A percentile compares a stretch with the other conserved stretches of the same genome.
phyloP scores from a whole-genome alignment of 2,888 invertebrate genomes.

The Melipona beecheii region DNA sequence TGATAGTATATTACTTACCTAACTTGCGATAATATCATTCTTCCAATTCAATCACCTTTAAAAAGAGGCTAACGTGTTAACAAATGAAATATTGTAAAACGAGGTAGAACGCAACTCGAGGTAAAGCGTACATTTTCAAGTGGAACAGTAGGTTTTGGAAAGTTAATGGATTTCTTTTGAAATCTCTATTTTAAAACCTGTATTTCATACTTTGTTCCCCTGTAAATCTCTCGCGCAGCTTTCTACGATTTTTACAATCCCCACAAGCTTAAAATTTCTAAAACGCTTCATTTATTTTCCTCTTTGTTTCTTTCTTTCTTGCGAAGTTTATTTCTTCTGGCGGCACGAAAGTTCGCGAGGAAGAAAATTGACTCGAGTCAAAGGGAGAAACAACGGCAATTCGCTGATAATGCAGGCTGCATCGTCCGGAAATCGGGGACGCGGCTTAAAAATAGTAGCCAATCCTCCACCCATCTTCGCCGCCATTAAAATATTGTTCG shows the following conservation, averaged over 20 bases:
- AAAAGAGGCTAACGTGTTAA: not conserved
- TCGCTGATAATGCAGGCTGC: conserved; percentile 43
- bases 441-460: conserved; percentile 55
- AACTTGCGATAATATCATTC: not conserved
- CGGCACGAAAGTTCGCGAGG: not conserved
- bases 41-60: not conserved
- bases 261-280: not conserved
- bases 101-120: not conserved
- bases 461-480: conserved; percentile 21
- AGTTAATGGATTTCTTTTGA: conserved; percentile 18
- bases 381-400: not conserved
- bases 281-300: not conserved
- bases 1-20: not conserved
- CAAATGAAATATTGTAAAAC: conserved; percentile 1
- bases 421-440: conserved; percentile 47
- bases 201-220: no score
- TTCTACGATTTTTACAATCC: not conserved
- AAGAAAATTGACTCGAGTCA: not conserved
- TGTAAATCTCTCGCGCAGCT: not conserved
- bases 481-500: conserved; percentile 51
- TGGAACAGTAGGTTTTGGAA: conserved; percentile 13
- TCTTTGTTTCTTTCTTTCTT: not conserved
- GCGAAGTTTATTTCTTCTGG: no score
- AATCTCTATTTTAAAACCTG: not conserved
- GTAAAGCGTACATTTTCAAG: not conserved